These are phyloP conservation scores for Laterallus jamaicensis DNA, from an alignment of 2,113 vertebrate genomes.

Conservation along the genomic window DNA sequence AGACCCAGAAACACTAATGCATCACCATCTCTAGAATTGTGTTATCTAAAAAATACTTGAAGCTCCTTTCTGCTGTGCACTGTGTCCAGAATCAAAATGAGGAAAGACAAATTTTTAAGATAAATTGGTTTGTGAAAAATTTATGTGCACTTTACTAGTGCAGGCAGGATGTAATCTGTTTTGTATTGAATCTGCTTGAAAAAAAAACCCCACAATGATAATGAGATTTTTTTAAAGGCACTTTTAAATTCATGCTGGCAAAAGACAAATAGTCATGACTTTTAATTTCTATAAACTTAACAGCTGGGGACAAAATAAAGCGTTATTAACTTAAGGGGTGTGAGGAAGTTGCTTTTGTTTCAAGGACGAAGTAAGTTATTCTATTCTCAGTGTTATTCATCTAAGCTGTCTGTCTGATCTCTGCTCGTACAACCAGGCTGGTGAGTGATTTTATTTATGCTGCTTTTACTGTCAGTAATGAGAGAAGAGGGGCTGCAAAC, in stretches of 20 bases:
- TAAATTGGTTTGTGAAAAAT: conserved; percentile 84
- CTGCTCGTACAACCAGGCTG: conserved; percentile 23
- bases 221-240: conserved; percentile 82
- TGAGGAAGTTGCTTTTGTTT: conserved; percentile 73
- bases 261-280: conserved; percentile 80
- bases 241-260: conserved; percentile 80
- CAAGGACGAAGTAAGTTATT: conserved; percentile 70
- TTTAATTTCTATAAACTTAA: conserved; percentile 83
- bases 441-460: conserved; percentile 23
- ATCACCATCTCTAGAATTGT: conserved; percentile 13
- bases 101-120: conserved; percentile 75
- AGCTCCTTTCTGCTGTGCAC: conserved; percentile 61
- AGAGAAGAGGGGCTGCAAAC: background rate
- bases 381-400: conserved; percentile 50
- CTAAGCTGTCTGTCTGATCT: conserved; percentile 37
- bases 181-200: conserved; percentile 76
- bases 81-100: conserved; percentile 75
- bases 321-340: conserved; percentile 72
- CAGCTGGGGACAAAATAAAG: conserved; percentile 76
- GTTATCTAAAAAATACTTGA: conserved; percentile 66
- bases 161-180: conserved; percentile 80
- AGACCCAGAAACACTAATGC: conserved; percentile 36
- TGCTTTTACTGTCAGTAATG: background rate
- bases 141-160: conserved; percentile 78
- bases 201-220: conserved; percentile 68